phyloP scores from a whole-genome alignment of 2,113 vertebrate genomes.

The Crotophaga sulcirostris region DNA sequence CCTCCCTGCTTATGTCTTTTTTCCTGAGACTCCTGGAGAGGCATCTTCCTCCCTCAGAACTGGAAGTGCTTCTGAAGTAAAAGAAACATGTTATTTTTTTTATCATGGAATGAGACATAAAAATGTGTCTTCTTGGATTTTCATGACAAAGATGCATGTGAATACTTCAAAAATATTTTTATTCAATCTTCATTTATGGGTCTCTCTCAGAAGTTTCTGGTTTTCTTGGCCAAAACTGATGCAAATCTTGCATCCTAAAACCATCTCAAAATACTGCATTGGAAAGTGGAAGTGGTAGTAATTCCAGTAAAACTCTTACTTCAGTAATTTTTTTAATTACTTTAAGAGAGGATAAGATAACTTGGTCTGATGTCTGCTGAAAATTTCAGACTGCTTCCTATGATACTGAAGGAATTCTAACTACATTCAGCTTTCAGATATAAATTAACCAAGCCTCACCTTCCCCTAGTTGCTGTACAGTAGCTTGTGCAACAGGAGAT shows the following conservation, averaged over 20 bases:
- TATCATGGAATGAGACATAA: neutral
- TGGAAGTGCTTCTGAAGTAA: neutral
- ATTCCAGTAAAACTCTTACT: neutral
- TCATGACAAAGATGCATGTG: neutral
- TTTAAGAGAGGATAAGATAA: neutral
- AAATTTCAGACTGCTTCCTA: neutral
- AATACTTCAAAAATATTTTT: neutral
- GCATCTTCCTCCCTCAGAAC: neutral
- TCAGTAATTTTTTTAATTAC: neutral
- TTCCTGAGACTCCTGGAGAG: neutral
- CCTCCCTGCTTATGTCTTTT: neutral
- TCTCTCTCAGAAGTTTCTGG: neutral
- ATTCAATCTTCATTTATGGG: neutral
- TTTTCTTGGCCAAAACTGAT: neutral
- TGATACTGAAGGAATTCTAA: neutral
- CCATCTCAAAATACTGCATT: neutral
- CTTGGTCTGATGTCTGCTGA: neutral
- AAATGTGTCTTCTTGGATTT: neutral
- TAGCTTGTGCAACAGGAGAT: neutral
- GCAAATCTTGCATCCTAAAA: neutral
- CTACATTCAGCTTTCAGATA: neutral
- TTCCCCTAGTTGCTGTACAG: neutral
- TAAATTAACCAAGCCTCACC: neutral
- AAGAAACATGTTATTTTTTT: neutral
- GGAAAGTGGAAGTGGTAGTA: neutral